phyloP scores from a whole-genome alignment of 2,888 invertebrate species.

The Yponomeuta evonymella region DNA sequence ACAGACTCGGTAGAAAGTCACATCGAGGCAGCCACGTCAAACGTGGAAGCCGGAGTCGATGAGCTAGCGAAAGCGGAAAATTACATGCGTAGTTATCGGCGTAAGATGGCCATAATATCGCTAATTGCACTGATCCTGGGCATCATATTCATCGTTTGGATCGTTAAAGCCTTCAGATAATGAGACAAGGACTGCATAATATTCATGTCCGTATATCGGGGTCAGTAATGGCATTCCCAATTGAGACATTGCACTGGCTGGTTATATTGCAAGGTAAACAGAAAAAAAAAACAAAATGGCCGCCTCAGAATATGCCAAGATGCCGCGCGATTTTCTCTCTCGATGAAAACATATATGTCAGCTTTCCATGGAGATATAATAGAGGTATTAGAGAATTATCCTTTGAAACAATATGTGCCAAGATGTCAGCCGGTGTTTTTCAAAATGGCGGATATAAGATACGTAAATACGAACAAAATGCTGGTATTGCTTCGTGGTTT shows the following conservation, averaged over 20 bases:
- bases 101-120: conserved; percentile 83
- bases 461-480: not conserved
- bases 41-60: conserved; percentile 86
- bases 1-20: conserved; percentile 89
- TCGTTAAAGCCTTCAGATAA: conserved; percentile 77
- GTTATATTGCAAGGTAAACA: too few relatives aligned
- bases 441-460: not conserved
- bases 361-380: too few relatives aligned
- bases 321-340: not conserved
- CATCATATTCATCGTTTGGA: conserved; percentile 81
- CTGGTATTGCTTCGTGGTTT: not conserved
- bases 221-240: too few relatives aligned
- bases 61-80: conserved; percentile 87
- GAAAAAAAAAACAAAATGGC: conserved; percentile 16
- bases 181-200: not conserved
- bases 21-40: conserved; percentile 83
- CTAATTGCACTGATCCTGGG: conserved; percentile 80
- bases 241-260: too few relatives aligned
- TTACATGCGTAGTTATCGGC: conserved; percentile 72
- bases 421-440: not conserved
- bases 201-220: too few relatives aligned
- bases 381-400: too few relatives aligned
- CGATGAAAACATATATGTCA: too few relatives aligned
- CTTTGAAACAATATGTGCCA: not conserved
- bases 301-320: not conserved